A percentile compares a stretch with the other conserved stretches of the same genome.
Evolutionary conservation across 2,888 invertebrate species (phyloP).

Genomic region (Himalopsyche anomala): DNA sequence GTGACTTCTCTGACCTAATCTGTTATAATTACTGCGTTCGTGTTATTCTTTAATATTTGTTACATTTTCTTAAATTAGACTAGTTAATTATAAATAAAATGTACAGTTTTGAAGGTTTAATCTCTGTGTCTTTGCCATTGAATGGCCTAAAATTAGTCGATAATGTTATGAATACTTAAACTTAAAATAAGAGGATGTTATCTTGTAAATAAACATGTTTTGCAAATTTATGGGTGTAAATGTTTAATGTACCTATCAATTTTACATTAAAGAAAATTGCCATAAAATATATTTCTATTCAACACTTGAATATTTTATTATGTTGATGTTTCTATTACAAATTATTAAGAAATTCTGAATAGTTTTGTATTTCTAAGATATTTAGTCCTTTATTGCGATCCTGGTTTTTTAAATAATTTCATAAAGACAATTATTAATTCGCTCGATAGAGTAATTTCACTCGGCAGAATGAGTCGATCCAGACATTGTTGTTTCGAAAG

Average conservation of each 20-base stretch:
- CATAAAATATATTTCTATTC: slow-evolving; percentile 64
- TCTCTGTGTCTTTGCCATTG: slow-evolving; percentile 66
- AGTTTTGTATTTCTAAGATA: slow-evolving; percentile 43
- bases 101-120: slow-evolving; percentile 65
- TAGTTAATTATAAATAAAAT: slow-evolving; percentile 55
- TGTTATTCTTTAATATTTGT: slow-evolving; percentile 54
- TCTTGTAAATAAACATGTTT: slow-evolving; percentile 63
- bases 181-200: slow-evolving; percentile 57
- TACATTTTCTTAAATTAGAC: slow-evolving; percentile 59
- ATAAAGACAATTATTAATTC: slow-evolving; percentile 43
- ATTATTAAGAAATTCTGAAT: slow-evolving; percentile 62
- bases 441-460: slow-evolving; percentile 44
- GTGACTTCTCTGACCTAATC: slow-evolving; percentile 54
- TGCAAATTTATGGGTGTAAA: slow-evolving; percentile 61
- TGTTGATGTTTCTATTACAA: slow-evolving; percentile 63
- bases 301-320: slow-evolving; percentile 62
- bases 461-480: slow-evolving; percentile 11
- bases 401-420: slow-evolving; percentile 30
- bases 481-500: slow-evolving; percentile 19
- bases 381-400: slow-evolving; percentile 22
- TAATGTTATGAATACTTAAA: slow-evolving; percentile 59
- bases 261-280: slow-evolving; percentile 53
- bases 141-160: slow-evolving; percentile 65
- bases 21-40: slow-evolving; percentile 50
- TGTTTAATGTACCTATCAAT: slow-evolving; percentile 63